Evolutionary conservation across 2,797 vertebrate species (phyloP).

Genomic region (Epinephelus malabaricus): DNA sequence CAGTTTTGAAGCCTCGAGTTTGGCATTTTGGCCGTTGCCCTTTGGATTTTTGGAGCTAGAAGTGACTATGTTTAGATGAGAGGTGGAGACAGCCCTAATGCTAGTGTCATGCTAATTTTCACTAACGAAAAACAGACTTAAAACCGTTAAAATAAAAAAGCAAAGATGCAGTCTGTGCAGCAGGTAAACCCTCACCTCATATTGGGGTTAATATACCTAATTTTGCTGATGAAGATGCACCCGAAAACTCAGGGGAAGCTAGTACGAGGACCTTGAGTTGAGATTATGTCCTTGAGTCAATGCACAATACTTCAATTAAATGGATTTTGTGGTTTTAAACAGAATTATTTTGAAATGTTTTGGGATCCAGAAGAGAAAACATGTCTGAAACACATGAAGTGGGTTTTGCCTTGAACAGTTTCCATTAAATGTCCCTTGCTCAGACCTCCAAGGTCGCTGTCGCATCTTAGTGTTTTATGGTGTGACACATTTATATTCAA

Average conservation of each 20-base stretch:
- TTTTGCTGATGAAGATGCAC: not conserved
- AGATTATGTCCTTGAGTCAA: not conserved
- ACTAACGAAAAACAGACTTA: too few species aligned
- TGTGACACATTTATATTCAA: conserved; percentile 17
- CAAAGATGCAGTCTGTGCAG: too few species aligned
- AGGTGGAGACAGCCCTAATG: too few species aligned
- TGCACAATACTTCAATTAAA: not conserved
- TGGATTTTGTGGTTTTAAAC: too few species aligned
- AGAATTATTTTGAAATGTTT: not conserved
- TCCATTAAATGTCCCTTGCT: not conserved
- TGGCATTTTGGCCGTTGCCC: too few species aligned
- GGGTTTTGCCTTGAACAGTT: conserved; percentile 4
- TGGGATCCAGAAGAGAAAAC: not conserved
- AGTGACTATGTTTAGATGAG: too few species aligned
- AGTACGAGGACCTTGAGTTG: not conserved
- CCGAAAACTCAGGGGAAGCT: not conserved
- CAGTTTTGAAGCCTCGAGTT: too few species aligned
- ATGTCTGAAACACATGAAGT: not conserved
- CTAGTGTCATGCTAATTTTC: too few species aligned
- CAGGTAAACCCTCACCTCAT: too few species aligned
- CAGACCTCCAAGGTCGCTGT: conserved; percentile 9
- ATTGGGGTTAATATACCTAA: too few species aligned
- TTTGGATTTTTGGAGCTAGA: too few species aligned
- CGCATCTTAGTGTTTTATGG: not conserved
- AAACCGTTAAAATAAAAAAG: too few species aligned